Percentiles rank a stretch among this genome's conserved stretches.
These are phyloP conservation scores for Myanophis thanlyinensis DNA, from an alignment of 2,113 vertebrate species.

Conservation along the genomic window DNA sequence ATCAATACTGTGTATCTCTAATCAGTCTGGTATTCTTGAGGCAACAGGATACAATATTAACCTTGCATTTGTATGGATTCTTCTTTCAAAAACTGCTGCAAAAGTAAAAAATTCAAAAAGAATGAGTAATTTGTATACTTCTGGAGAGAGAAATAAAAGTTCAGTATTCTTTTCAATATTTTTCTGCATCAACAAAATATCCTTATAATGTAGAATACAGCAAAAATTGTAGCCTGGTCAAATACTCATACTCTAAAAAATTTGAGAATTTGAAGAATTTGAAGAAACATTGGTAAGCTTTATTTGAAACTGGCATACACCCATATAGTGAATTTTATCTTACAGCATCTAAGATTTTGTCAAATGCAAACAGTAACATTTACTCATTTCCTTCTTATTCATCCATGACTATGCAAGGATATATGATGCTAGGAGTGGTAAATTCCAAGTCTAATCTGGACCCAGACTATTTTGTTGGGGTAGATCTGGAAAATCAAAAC, in stretches of 20 bases:
- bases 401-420: background rate
- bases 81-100: background rate
- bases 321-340: background rate
- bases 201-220: background rate
- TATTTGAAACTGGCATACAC: background rate
- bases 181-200: background rate
- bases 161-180: background rate
- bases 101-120: background rate
- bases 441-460: background rate
- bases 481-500: background rate
- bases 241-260: background rate
- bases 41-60: conserved; percentile 31
- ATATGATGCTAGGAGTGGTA: background rate
- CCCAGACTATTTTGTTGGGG: background rate
- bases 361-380: background rate
- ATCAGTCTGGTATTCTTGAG: conserved; percentile 30
- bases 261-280: background rate
- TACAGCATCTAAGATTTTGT: background rate
- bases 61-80: conserved; percentile 10
- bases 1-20: conserved; percentile 51
- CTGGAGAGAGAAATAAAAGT: background rate
- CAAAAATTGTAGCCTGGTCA: background rate
- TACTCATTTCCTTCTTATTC: background rate
- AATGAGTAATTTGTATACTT: background rate
- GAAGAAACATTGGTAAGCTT: background rate